Evolutionary conservation across 1,140 invertebrate genomes (phyloP).

Genomic region (Penaeus chinensis): DNA sequence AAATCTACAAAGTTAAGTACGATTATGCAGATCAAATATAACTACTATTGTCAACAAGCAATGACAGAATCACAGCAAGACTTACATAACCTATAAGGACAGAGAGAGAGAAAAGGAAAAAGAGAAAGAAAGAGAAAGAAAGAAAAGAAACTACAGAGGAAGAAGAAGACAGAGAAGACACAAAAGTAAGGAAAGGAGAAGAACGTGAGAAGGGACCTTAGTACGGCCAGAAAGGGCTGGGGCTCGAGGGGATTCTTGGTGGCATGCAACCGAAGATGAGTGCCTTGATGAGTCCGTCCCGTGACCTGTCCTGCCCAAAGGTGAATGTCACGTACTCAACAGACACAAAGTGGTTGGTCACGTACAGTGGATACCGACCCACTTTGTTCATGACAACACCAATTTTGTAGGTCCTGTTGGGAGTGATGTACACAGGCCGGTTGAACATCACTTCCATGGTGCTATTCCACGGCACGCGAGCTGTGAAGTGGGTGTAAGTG

Average conservation of each 20-base stretch:
- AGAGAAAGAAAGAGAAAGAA: too few species aligned
- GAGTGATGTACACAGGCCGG: slow-evolving; percentile 79
- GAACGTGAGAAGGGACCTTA: too few species aligned
- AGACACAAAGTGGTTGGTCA: slow-evolving; percentile 12
- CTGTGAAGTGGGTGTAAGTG: slow-evolving; percentile 84
- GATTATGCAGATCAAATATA: too few species aligned
- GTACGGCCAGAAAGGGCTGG: too few species aligned
- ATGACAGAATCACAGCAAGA: too few species aligned
- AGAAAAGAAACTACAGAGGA: too few species aligned
- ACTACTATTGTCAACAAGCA: too few species aligned
- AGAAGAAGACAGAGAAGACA: too few species aligned
- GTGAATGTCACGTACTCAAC: slow-evolving; percentile 31
- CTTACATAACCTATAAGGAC: background rate
- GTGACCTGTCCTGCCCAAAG: slow-evolving; percentile 28
- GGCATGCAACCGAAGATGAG: slow-evolving; percentile 36
- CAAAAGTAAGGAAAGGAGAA: too few species aligned
- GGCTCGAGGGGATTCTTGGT: too few species aligned
- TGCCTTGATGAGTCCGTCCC: slow-evolving; percentile 39
- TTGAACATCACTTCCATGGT: slow-evolving; percentile 83
- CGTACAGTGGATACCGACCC: slow-evolving; percentile 75
- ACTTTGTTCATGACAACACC: slow-evolving; percentile 83
- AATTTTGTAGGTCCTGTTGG: slow-evolving; percentile 79
- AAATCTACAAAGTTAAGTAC: too few species aligned
- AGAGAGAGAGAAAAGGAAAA: background rate
- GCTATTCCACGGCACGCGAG: slow-evolving; percentile 73